phyloP scores from a whole-genome alignment of 2,888 invertebrate genomes.

The Rotaria macrura region DNA sequence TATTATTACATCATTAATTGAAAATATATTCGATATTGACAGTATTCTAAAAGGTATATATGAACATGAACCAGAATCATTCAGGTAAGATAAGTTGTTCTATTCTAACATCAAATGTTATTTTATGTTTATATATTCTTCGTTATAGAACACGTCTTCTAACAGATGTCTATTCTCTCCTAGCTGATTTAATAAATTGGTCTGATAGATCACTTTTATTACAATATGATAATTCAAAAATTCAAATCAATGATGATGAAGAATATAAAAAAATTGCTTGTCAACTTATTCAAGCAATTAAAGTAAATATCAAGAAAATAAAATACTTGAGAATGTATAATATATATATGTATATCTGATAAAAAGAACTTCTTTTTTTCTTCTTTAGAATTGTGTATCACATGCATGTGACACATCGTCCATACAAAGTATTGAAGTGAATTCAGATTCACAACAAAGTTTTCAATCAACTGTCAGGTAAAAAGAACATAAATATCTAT shows the following conservation, averaged over 20 bases:
- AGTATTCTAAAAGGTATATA: conserved; percentile 15
- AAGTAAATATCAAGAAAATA: background rate
- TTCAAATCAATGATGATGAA: background rate
- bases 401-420: background rate
- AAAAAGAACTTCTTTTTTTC: background rate
- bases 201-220: background rate
- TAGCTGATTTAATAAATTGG: background rate
- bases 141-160: background rate
- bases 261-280: background rate
- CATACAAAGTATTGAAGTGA: background rate
- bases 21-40: conserved; percentile 27
- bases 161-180: background rate
- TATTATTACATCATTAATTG: conserved; percentile 27
- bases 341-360: background rate
- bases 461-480: background rate
- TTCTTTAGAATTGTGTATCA: background rate
- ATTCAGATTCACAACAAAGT: background rate
- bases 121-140: too few relatives aligned
- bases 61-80: conserved; percentile 6
- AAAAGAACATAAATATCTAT: too few relatives aligned
- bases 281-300: conserved; percentile 1
- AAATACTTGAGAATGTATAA: too few relatives aligned
- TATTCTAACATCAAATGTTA: too few relatives aligned
- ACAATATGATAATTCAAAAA: background rate
- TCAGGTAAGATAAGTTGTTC: background rate